Conservation (phyloP, 2,797 vertebrate species). For the Sylvia borin region DNA sequence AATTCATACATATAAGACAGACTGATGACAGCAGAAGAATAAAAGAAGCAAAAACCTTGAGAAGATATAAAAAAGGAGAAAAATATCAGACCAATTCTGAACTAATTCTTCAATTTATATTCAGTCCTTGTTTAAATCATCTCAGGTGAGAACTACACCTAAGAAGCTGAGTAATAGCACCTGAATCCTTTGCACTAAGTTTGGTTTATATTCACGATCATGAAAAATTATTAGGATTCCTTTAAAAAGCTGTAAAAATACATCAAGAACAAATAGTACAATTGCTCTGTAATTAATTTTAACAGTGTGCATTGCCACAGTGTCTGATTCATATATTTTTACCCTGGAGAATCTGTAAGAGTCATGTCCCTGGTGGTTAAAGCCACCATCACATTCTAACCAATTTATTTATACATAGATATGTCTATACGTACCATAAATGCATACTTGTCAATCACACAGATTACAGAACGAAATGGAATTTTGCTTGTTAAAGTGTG, state of each 20-base stretch:
- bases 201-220: not conserved
- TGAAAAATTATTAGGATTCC: not conserved
- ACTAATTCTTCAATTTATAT: not conserved
- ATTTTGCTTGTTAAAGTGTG: slow-evolving; percentile 88
- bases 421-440: slow-evolving; percentile 78
- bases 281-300: not conserved
- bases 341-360: not conserved
- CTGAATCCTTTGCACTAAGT: not conserved
- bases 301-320: not conserved
- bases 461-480: slow-evolving; percentile 84
- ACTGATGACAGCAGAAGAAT: not conserved
- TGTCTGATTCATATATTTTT: not conserved
- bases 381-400: not conserved
- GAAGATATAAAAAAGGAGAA: not conserved
- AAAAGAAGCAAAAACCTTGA: not conserved
- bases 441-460: slow-evolving; percentile 82
- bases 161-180: not conserved
- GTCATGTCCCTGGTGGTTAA: not conserved
- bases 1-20: not conserved
- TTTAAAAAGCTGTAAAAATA: not conserved
- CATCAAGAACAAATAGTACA: not conserved
- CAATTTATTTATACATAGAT: not conserved
- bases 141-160: not conserved
- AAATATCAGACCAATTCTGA: not conserved
- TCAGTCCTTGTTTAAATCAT: not conserved